Evolutionary conservation across 1,140 invertebrate genomes (phyloP).

Genomic region (Hirudo medicinalis): DNA sequence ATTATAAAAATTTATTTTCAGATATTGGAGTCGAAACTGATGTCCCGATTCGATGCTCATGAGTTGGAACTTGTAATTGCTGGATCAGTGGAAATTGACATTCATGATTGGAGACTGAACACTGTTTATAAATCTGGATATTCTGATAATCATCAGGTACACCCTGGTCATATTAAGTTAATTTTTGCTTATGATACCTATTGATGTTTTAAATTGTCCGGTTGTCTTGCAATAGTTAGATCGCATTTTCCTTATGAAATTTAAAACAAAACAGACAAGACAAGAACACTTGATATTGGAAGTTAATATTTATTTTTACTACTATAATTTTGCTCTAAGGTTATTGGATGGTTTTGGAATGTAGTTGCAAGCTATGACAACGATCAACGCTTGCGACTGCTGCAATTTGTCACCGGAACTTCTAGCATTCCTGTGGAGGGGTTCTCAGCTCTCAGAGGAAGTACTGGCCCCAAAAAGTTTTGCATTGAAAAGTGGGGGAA

Average conservation of each 20-base stretch:
- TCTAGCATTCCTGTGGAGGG: slow-evolving; percentile 94
- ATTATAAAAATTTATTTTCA: slow-evolving; percentile 28
- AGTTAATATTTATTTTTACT: too few species aligned
- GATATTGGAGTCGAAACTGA: slow-evolving; percentile 71
- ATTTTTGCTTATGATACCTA: too few species aligned
- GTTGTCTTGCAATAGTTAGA: neutral
- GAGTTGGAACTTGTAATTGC: slow-evolving; percentile 90
- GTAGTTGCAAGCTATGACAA: slow-evolving; percentile 83
- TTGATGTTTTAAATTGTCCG: neutral
- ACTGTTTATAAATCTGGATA: slow-evolving; percentile 73
- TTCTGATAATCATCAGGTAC: slow-evolving; percentile 7
- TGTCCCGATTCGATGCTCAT: slow-evolving; percentile 84
- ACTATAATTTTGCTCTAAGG: slow-evolving; percentile 44
- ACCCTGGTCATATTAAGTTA: too few species aligned
- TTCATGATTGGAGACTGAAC: slow-evolving; percentile 82
- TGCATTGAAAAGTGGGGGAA: slow-evolving; percentile 98
- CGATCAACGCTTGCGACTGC: slow-evolving; percentile 66
- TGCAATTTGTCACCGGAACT: slow-evolving; percentile 83
- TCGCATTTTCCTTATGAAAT: neutral
- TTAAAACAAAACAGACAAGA: too few species aligned
- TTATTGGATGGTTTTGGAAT: slow-evolving; percentile 89
- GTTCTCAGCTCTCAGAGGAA: slow-evolving; percentile 81
- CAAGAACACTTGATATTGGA: too few species aligned
- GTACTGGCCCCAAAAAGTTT: slow-evolving; percentile 85
- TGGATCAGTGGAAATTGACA: slow-evolving; percentile 88